Base-by-base conservation (phyloP, 1,140 invertebrate species). In the Saxidomus purpurata region DNA sequence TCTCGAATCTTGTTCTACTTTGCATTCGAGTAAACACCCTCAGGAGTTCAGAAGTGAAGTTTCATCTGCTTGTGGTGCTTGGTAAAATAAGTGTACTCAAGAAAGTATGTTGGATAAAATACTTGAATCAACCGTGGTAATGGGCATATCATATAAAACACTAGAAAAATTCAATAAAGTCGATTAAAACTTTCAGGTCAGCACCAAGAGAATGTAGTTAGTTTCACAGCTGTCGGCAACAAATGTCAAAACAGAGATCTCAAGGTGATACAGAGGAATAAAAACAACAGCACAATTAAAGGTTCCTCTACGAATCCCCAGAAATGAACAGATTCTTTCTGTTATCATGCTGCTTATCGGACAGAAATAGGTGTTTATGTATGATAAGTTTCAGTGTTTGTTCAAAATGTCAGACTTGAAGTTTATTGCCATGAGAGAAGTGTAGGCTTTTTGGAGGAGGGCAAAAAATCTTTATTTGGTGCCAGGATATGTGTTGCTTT, bases 281-380 rank as follows among this genome's bases (percentile, higher is more conserved):
- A 55, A 71, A 79, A 79, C 25, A 79, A 79, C 28, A 3, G 11
- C 47, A 79, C 76, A 79, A 79, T 79, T 79, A 79, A 52, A 79
- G 31, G 47, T n/a, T 59, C 55, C 55, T 55, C 34, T 79, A 49
- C 47, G n/a, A 55, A 59, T 31, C 43, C 36, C 9, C 0, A 52
- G 76, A 47, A 79, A 79, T 36, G 76, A 79, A 79, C 31, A 79
- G 28, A 79, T 36, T 49, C 76, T 22, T 36, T 49, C 31, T 36
- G 47, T 79, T 79, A 79, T 79, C 76, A 55, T 6, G 4, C 13
- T 19, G 36, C 82, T 84, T 84, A 84, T 84, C 82, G 36, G 43
- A 17, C 28, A 84, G 82, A 84, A 84, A 84, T 84, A 84, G 82
- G 82, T 84, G 82, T 84, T 84, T 84, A 84, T 71, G 47, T 67